These are phyloP conservation scores for Pterostichus madidus DNA, from an alignment of 2,888 invertebrate species.

Conservation along the genomic window DNA sequence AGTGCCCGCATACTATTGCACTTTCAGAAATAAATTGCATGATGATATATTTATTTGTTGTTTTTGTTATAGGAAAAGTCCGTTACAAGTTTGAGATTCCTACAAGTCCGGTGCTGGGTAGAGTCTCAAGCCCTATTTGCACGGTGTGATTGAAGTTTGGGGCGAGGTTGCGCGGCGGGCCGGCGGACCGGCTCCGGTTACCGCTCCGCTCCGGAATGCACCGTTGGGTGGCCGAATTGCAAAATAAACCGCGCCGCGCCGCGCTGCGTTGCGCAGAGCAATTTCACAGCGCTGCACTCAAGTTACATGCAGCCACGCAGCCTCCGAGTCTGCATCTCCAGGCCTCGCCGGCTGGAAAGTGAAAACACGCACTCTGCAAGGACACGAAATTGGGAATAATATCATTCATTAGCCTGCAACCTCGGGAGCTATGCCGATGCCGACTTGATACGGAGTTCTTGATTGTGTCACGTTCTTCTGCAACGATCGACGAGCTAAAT, in stretches of 20 bases:
- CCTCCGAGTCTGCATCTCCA: conserved; percentile 2
- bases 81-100: neutral
- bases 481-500: neutral
- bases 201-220: conserved; percentile 48
- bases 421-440: conserved; percentile 4
- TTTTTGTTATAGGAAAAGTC: neutral
- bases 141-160: conserved; percentile 62
- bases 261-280: conserved; percentile 1
- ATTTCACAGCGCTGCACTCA: conserved; percentile 56
- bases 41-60: too few relatives aligned
- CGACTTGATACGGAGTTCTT: neutral
- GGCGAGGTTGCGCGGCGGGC: conserved; percentile 26
- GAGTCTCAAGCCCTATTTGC: conserved; percentile 48
- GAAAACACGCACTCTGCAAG: conserved; percentile 20
- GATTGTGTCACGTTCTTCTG: conserved; percentile 8
- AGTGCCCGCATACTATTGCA: too few relatives aligned
- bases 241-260: conserved; percentile 52
- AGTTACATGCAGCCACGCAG: neutral
- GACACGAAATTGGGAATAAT: conserved; percentile 21
- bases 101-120: conserved; percentile 1
- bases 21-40: too few relatives aligned
- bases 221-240: conserved; percentile 65
- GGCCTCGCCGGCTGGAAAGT: conserved; percentile 10
- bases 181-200: conserved; percentile 50
- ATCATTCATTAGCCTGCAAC: conserved; percentile 12